A percentile compares a stretch with the other conserved stretches of the same genome.
These are phyloP conservation scores for Sitobion miscanthi DNA, from an alignment of 1,140 invertebrate genomes.

Conservation along the genomic window DNA sequence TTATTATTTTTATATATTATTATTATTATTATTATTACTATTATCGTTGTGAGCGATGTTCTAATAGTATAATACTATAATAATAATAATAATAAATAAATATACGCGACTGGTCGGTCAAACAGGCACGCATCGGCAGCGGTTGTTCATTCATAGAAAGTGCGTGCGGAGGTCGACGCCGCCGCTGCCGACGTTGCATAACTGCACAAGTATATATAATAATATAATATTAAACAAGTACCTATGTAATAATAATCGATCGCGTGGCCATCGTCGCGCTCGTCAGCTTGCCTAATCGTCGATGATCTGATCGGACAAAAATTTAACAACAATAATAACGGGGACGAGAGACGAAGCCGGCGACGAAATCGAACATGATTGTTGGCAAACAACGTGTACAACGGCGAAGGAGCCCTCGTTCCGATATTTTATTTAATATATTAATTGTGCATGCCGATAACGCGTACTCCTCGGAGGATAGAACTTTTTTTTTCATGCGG, in stretches of 20 bases:
- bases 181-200: background rate
- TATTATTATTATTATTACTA: background rate
- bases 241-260: background rate
- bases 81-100: background rate
- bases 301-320: background rate
- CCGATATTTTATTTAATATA: background rate
- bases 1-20: background rate
- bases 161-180: background rate
- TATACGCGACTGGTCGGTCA: background rate
- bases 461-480: background rate
- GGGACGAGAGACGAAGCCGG: background rate
- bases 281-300: background rate
- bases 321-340: background rate
- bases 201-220: background rate
- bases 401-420: background rate
- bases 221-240: background rate
- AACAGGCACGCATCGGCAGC: background rate
- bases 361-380: background rate
- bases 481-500: background rate
- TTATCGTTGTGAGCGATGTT: background rate
- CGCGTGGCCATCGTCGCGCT: background rate
- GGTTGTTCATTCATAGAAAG: conserved; percentile 32
- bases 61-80: background rate
- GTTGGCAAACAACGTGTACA: background rate
- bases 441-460: background rate